These are phyloP conservation scores for Formica selysi DNA, from an alignment of 1,140 invertebrate genomes.

Conservation along the genomic window DNA sequence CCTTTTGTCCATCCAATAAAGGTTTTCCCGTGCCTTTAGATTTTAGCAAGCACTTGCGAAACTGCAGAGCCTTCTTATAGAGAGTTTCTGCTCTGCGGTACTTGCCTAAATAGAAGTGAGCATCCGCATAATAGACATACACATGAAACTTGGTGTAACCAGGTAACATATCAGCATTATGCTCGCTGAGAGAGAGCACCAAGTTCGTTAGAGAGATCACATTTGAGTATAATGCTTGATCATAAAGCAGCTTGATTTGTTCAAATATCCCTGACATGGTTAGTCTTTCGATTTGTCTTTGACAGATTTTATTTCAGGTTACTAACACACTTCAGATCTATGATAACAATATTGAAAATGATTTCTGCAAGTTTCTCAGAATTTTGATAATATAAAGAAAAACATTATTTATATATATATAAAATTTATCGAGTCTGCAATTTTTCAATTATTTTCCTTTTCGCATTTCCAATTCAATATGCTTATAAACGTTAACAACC, in stretches of 20 bases:
- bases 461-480: neutral
- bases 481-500: neutral
- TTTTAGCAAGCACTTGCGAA: conserved; percentile 90
- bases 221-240: conserved; percentile 86
- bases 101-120: conserved; percentile 89
- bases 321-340: neutral
- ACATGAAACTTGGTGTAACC: conserved; percentile 89
- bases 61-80: conserved; percentile 90
- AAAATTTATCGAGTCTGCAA: neutral
- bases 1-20: conserved; percentile 85
- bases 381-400: neutral
- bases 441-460: neutral
- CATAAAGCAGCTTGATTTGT: conserved; percentile 88
- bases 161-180: conserved; percentile 88
- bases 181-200: conserved; percentile 89
- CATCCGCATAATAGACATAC: conserved; percentile 90
- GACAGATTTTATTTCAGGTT: neutral
- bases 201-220: conserved; percentile 87
- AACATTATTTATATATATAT: neutral
- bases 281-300: neutral
- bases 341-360: neutral
- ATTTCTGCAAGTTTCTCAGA: neutral
- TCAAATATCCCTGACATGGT: conserved; percentile 86
- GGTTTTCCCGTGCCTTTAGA: conserved; percentile 86
- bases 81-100: conserved; percentile 90